Evolutionary conservation across 2,888 invertebrate genomes (phyloP).

Genomic region (Agonopterix subpropinquella): DNA sequence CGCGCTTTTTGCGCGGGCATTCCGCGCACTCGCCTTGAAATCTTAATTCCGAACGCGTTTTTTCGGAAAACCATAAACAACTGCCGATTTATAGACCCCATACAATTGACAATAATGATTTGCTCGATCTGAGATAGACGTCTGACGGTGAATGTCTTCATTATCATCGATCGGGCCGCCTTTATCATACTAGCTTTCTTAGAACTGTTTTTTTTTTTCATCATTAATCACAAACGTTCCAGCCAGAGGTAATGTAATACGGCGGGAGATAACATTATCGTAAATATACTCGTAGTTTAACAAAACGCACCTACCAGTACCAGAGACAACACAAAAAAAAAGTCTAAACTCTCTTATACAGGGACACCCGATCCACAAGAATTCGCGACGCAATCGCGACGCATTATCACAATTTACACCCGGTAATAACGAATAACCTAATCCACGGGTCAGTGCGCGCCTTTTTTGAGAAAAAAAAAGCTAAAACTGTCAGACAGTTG

Average conservation of each 20-base stretch:
- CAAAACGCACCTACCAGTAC: constrained; percentile 60
- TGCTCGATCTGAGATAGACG: constrained; percentile 37
- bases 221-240: constrained; percentile 52
- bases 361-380: constrained; percentile 54
- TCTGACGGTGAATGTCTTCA: constrained; percentile 45
- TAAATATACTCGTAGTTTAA: constrained; percentile 70
- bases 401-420: constrained; percentile 64
- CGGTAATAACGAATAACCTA: constrained; percentile 51
- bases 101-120: constrained; percentile 49
- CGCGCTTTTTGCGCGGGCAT: constrained; percentile 56
- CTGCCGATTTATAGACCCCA: constrained; percentile 48
- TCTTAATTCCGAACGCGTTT: constrained; percentile 62
- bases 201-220: constrained; percentile 41
- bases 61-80: constrained; percentile 39
- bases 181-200: constrained; percentile 27
- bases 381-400: constrained; percentile 55
- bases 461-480: constrained; percentile 47
- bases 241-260: constrained; percentile 55
- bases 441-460: constrained; percentile 41
- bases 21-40: constrained; percentile 60
- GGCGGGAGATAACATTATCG: constrained; percentile 61
- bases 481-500: constrained; percentile 37
- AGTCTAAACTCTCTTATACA: constrained; percentile 29
- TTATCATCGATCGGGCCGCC: constrained; percentile 29
- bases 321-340: constrained; percentile 35